Conservation (phyloP, 2,797 vertebrate species). For the Adrianichthys oophorus region DNA sequence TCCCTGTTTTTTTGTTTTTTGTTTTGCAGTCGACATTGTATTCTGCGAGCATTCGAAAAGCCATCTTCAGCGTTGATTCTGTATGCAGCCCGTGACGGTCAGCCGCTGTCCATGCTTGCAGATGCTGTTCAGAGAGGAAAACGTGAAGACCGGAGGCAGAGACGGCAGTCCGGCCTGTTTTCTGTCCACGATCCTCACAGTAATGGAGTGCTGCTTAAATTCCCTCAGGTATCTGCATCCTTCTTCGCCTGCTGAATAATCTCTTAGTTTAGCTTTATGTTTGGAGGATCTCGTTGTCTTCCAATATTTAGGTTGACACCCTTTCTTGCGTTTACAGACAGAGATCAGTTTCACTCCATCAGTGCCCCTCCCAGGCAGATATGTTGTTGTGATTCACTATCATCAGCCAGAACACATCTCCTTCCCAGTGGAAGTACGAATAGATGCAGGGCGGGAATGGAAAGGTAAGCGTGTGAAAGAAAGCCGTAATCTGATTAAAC, state of each 20-base stretch:
- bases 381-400: slow-evolving; percentile 85
- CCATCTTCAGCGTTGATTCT: slow-evolving; percentile 77
- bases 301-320: slow-evolving; percentile 1
- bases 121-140: slow-evolving; percentile 31
- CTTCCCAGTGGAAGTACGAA: slow-evolving; percentile 80
- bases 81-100: slow-evolving; percentile 70
- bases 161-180: slow-evolving; percentile 46
- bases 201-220: slow-evolving; percentile 77
- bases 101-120: slow-evolving; percentile 41
- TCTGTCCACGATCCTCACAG: slow-evolving; percentile 46
- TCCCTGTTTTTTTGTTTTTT: slow-evolving; percentile 24
- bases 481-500: slow-evolving; percentile 9
- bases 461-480: slow-evolving; percentile 77
- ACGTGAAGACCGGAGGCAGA: slow-evolving; percentile 45
- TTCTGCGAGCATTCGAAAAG: slow-evolving; percentile 75
- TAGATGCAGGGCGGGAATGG: slow-evolving; percentile 75
- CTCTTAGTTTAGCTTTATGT: not conserved
- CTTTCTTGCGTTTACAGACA: slow-evolving; percentile 71
- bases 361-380: slow-evolving; percentile 76
- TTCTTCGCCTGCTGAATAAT: not conserved
- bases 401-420: slow-evolving; percentile 78
- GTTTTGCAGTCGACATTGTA: slow-evolving; percentile 81
- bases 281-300: not conserved
- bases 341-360: slow-evolving; percentile 80
- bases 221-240: slow-evolving; percentile 79